Base-by-base conservation (phyloP, 2,888 invertebrate species). In the Cerceris ruficornis region DNA sequence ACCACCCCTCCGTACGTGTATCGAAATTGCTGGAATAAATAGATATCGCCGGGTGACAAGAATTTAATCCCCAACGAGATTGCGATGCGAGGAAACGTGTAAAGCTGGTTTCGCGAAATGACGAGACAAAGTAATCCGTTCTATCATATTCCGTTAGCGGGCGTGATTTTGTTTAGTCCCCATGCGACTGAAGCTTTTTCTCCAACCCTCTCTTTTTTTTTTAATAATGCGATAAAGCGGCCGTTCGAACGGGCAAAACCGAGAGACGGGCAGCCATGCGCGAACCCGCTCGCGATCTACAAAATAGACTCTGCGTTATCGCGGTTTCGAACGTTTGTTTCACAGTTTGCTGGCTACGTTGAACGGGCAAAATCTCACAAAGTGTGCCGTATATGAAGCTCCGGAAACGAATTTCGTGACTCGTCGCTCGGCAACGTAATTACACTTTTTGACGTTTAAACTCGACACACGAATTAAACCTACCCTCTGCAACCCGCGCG, bases 371-470 rank as follows among this genome's bases (percentile, higher is more conserved):
- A 14, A 54, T 17, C 73, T 76, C 68, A 54, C 69, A 75, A 75
- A 75, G 75, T 60, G 49, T 1, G 14, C 1, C 9, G 39, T 50
- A 52, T 65, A 68, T 57, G 64, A 71, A 71, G 58, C 68, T 72
- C 43, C 61, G 57, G 72, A 72, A 72, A 77, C 62, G 72, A 78
- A 78, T 79, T 69, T 72, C 77, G 57, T 58, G 77, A 61, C 68
- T 62, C 28, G 65, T 72, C 72, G 60, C 50, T 68, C 70, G 61
- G 17, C 60, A 68, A 55, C 73, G 76, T 66, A 73, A 74, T 80
- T 76, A 80, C 81, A 67, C 60, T 76, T 80, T 71, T 73, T 67
- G 70, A 80, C 76, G 69, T 64, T 73, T 76, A 73, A 65, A 68
- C 65, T 64, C 62, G 69, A 80, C 79, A 75, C 58, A 66, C 68